phyloP scores from a whole-genome alignment of 2,797 vertebrate genomes.

The Schizopygopsis pylzovi region DNA sequence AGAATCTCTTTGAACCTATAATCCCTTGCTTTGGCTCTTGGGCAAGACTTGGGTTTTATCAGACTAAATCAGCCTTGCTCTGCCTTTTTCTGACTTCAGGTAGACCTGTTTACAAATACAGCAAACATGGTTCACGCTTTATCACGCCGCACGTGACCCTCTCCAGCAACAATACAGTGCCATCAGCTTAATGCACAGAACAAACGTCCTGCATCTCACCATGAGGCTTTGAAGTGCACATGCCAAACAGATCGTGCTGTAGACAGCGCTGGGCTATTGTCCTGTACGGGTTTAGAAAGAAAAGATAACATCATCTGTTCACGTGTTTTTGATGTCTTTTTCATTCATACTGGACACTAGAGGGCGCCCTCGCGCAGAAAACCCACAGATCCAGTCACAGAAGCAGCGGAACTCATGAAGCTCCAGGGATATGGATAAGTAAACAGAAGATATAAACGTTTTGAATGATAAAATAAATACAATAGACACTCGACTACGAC shows the following conservation, averaged over 20 bases:
- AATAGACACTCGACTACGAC: too few species aligned
- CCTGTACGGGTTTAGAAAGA: not conserved
- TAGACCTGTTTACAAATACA: constrained; percentile 21
- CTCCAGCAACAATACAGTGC: not conserved
- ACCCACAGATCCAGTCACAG: too few species aligned
- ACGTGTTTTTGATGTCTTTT: not conserved
- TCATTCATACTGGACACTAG: too few species aligned
- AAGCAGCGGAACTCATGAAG: too few species aligned
- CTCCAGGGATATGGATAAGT: too few species aligned
- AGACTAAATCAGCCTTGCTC: not conserved
- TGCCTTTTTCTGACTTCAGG: not conserved
- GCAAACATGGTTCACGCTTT: not conserved
- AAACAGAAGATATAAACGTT: too few species aligned
- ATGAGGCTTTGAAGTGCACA: constrained; percentile 19
- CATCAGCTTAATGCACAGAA: not conserved
- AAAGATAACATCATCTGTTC: constrained; percentile 15
- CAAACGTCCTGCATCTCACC: not conserved
- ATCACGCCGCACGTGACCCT: not conserved
- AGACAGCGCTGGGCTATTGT: not conserved
- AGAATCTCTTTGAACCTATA: constrained; percentile 39
- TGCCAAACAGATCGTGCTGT: not conserved
- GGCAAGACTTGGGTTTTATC: constrained; percentile 20
- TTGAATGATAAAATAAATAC: too few species aligned
- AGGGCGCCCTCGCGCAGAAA: too few species aligned
- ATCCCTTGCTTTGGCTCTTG: constrained; percentile 32